Evolutionary conservation across 1,140 invertebrate species (phyloP).

Genomic region (Cephus cinctus): DNA sequence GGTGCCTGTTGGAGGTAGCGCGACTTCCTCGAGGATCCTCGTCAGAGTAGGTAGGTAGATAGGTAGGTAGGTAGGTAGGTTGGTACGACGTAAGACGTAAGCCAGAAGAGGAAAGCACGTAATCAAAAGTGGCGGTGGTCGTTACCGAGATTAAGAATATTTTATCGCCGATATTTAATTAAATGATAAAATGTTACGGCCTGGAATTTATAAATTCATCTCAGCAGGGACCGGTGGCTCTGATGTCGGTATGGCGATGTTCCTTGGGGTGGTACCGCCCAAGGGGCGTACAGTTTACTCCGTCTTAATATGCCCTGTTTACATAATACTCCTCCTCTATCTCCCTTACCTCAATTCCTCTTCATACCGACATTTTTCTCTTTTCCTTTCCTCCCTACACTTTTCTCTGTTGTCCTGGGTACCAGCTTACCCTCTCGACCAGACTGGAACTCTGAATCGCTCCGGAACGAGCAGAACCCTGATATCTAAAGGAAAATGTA

Average conservation of each 20-base stretch:
- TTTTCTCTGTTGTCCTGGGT: no score
- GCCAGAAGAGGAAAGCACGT: no score
- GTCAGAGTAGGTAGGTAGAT: no score
- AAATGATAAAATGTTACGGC: conserved; percentile 37
- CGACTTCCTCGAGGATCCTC: no score
- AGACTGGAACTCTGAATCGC: no score
- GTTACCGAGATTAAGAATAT: conserved; percentile 39
- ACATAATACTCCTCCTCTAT: conserved; percentile 18
- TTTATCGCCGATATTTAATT: conserved; percentile 47
- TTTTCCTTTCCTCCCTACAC: conserved; percentile 14
- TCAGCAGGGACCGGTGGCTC: conserved; percentile 15
- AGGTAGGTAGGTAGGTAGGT: no score
- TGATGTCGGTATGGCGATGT: neutral
- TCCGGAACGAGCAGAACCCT: conserved; percentile 15
- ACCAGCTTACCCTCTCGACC: no score
- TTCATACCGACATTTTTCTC: neutral
- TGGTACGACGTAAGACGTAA: no score
- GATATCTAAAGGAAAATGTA: conserved; percentile 20
- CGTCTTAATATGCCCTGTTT: conserved; percentile 16
- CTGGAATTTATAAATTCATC: conserved; percentile 33
- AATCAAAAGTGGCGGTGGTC: conserved; percentile 36
- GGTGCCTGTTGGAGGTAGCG: no score
- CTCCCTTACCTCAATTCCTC: neutral
- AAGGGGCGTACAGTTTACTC: neutral
- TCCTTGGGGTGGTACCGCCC: no score